Evolutionary conservation across 1,140 invertebrate genomes (phyloP).

Genomic region (Drosophila saltans): DNA sequence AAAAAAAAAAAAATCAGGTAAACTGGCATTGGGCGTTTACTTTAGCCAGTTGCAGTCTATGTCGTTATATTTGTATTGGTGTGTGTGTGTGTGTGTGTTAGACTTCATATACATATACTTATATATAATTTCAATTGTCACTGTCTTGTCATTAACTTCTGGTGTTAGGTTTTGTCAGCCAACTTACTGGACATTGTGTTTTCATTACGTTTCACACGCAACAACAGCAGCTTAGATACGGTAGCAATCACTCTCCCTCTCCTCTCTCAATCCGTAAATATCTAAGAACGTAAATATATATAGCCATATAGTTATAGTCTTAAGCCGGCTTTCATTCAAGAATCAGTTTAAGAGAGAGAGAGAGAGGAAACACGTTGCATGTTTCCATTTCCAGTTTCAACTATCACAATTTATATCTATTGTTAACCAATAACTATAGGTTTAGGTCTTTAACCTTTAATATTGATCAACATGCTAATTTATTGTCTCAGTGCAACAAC

Average conservation of each 20-base stretch:
- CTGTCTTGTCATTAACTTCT: conserved; percentile 82
- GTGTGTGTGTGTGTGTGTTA: conserved; percentile 22
- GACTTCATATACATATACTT: conserved; percentile 8
- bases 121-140: conserved; percentile 79
- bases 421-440: conserved; percentile 16
- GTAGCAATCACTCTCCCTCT: conserved; percentile 36
- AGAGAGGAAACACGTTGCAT: conserved; percentile 1
- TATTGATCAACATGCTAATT: conserved; percentile 2
- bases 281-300: not conserved
- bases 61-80: conserved; percentile 20
- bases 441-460: conserved; percentile 6
- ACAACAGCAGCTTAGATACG: conserved; percentile 55
- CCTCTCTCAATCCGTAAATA: conserved; percentile 5
- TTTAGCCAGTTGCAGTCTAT: conserved; percentile 58
- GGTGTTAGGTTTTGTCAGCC: conserved; percentile 63
- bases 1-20: conserved; percentile 33
- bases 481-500: not conserved
- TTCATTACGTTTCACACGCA: conserved; percentile 78
- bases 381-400: conserved; percentile 6
- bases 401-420: not conserved
- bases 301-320: not conserved
- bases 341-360: not conserved
- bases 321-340: conserved; percentile 7
- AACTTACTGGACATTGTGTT: conserved; percentile 51
- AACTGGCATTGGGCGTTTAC: conserved; percentile 72